Conservation (phyloP, 1,140 invertebrate genomes). For the Saccostrea echinata region DNA sequence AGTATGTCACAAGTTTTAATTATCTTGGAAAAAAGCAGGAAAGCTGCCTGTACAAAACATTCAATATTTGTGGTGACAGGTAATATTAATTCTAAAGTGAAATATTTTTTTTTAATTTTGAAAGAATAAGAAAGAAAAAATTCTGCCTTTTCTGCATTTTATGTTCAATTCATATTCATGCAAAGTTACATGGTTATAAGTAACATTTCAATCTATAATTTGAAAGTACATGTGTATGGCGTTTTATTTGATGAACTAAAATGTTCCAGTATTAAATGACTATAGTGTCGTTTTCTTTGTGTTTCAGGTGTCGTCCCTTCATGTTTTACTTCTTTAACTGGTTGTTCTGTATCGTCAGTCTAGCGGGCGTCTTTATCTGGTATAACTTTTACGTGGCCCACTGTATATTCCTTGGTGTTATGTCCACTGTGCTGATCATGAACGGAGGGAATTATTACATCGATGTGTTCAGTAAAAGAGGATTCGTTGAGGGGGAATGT, state of each 20-base stretch:
- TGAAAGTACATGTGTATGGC: not conserved
- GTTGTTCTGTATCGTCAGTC: conserved; percentile 61
- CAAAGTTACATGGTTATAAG: not conserved
- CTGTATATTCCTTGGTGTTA: conserved; percentile 62
- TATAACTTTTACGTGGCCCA: conserved; percentile 71
- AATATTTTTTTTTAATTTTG: not conserved
- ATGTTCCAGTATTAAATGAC: not conserved
- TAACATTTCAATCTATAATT: not conserved
- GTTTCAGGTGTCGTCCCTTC: conserved; percentile 63
- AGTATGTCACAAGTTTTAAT: conserved; percentile 66
- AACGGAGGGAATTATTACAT: conserved; percentile 74
- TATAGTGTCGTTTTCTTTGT: conserved; percentile 31
- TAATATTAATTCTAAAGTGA: conserved; percentile 45
- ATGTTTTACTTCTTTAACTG: conserved; percentile 63
- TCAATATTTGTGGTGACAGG: conserved; percentile 67
- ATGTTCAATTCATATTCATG: not conserved
- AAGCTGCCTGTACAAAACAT: conserved; percentile 58
- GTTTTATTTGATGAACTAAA: not conserved
- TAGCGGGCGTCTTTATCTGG: conserved; percentile 61
- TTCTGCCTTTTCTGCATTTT: not conserved
- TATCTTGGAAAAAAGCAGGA: conserved; percentile 66
- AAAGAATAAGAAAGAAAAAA: not conserved
- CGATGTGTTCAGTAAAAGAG: conserved; percentile 73
- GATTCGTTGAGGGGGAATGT: conserved; percentile 42
- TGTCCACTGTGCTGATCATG: conserved; percentile 60